Percentiles rank a stretch among this genome's conserved stretches.
Conservation (phyloP, 2,797 vertebrate genomes). For the Austrolebias charrua region DNA sequence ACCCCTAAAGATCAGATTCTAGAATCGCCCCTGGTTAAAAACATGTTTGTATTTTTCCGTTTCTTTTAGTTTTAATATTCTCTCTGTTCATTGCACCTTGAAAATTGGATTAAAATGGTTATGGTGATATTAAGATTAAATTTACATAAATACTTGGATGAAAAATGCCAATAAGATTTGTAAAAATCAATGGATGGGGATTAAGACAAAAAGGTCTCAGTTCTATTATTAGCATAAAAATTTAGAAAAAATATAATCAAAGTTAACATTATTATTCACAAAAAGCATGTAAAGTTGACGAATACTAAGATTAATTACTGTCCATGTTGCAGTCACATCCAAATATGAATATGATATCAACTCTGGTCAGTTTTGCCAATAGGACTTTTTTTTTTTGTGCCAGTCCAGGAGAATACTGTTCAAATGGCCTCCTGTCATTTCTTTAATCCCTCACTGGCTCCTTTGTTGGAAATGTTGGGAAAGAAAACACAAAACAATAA, state of each 20-base stretch:
- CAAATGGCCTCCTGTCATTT: constrained; percentile 43
- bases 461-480: constrained; percentile 9
- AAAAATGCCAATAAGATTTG: background rate
- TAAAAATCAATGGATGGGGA: too few species aligned
- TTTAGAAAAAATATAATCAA: too few species aligned
- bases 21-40: too few species aligned
- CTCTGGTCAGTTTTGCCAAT: too few species aligned
- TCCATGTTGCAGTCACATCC: constrained; percentile 22
- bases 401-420: constrained; percentile 42
- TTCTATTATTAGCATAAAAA: too few species aligned
- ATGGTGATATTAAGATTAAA: background rate
- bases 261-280: too few species aligned
- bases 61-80: background rate
- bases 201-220: too few species aligned
- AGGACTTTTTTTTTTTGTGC: too few species aligned
- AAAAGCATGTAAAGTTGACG: background rate
- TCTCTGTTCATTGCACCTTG: background rate
- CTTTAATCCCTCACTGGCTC: constrained; percentile 11
- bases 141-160: background rate
- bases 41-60: background rate
- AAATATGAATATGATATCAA: constrained; percentile 31
- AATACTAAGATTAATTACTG: constrained; percentile 47
- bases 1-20: too few species aligned
- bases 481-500: constrained; percentile 8
- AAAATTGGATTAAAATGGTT: background rate